phyloP scores from a whole-genome alignment of 2,888 invertebrate genomes.

The Ophion ventricosus region DNA sequence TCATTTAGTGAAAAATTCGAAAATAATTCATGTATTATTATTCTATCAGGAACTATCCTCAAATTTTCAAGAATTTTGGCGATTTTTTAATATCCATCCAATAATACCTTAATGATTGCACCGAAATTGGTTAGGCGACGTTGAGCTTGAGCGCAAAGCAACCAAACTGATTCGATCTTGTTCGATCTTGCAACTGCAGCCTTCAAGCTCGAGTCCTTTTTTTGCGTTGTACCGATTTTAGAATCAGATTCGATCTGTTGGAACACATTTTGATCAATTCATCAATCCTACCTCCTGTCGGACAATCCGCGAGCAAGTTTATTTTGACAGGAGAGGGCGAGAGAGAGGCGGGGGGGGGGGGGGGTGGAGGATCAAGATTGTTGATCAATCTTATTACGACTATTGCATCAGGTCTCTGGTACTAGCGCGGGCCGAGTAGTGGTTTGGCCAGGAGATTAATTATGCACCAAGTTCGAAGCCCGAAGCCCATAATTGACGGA shows the following conservation, averaged over 20 bases:
- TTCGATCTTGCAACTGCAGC: neutral
- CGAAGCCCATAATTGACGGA: slow-evolving; percentile 57
- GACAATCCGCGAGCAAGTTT: neutral
- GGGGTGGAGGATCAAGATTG: slow-evolving; percentile 7
- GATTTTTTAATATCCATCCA: too few species aligned
- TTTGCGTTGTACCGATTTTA: neutral
- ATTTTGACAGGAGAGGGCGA: neutral
- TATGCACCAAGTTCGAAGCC: slow-evolving; percentile 42
- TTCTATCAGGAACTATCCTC: too few species aligned
- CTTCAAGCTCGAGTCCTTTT: neutral
- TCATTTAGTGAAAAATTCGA: too few species aligned
- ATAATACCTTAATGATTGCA: too few species aligned
- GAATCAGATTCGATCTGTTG: neutral
- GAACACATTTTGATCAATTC: neutral
- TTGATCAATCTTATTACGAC: slow-evolving; percentile 44
- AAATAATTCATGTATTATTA: too few species aligned
- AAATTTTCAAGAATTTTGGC: too few species aligned
- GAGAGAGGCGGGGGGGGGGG: neutral
- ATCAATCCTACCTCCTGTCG: neutral
- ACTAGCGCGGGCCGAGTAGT: slow-evolving; percentile 22
- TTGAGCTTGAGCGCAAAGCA: too few species aligned
- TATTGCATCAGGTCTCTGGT: slow-evolving; percentile 36
- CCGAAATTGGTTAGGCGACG: too few species aligned
- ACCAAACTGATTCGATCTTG: too few species aligned
- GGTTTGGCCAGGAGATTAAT: slow-evolving; percentile 53